Conservation (phyloP, 2,797 vertebrate genomes). For the Synaphobranchus kaupii region DNA sequence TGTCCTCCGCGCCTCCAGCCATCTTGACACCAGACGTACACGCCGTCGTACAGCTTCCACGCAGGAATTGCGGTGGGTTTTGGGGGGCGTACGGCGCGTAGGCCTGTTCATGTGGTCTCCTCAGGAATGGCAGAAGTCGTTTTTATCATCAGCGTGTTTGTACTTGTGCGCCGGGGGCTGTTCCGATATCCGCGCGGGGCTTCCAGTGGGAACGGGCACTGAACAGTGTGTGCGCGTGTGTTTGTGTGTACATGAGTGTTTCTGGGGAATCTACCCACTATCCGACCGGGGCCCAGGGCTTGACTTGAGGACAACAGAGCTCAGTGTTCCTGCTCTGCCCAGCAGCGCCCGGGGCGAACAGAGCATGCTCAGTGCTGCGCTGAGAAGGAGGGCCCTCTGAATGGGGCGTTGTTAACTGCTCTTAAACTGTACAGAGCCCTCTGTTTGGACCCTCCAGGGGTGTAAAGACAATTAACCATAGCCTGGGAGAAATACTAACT, state of each 20-base stretch:
- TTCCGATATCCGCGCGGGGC: background rate
- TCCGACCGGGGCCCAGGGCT: conserved; percentile 38
- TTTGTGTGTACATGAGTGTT: background rate
- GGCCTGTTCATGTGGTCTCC: background rate
- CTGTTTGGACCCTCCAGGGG: conserved; percentile 32
- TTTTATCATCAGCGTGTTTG: background rate
- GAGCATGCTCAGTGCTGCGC: conserved; percentile 17
- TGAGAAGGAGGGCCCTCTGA: conserved; percentile 28
- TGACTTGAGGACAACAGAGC: conserved; percentile 38
- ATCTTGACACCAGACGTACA: background rate
- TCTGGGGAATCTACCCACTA: conserved; percentile 28
- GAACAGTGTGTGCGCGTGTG: background rate
- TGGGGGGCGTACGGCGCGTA: background rate
- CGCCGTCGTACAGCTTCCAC: background rate
- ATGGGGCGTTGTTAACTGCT: conserved; percentile 30
- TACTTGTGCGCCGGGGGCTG: background rate
- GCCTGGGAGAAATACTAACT: conserved; percentile 39
- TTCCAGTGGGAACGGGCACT: background rate
- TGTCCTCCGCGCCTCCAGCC: background rate
- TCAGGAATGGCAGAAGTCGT: conserved; percentile 4
- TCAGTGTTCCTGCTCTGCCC: conserved; percentile 8
- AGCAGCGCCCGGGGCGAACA: background rate
- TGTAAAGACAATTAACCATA: conserved; percentile 30
- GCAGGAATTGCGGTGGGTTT: background rate
- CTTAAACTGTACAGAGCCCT: conserved; percentile 29